Evolutionary conservation across 2,797 vertebrate genomes (phyloP), one percentile per base, ranked within the genome.

Genomic region (Hippopotamyrus pictus): DNA sequence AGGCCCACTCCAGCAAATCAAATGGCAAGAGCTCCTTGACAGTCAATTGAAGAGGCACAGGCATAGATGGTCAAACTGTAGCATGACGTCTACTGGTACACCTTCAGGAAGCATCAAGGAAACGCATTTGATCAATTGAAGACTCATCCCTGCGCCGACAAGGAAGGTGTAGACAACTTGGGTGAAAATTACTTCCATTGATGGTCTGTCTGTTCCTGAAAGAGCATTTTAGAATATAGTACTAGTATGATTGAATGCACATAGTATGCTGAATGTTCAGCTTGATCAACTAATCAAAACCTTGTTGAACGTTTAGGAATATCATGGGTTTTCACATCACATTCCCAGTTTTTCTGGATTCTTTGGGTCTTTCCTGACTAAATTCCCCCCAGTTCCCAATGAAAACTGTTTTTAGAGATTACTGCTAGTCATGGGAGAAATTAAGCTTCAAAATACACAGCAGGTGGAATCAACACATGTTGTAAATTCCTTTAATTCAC

Each of bases 1-100:
- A 89, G 57, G 46, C 33, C 87, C 89, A 88, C 69, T 91, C 90
- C 88, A 89, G 94, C 92, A 93, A 93, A 93, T 94, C 93, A 93
- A 89, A 84, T 85, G 88, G 88, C 29, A 3, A 83, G 17, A 69
- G 57, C 57, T 62, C 41, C 54, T 69, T n/a, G 37, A 37, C 87
- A 41, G 51, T n/a, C 5, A 41, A n/a, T 3, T 57, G 86, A 87
- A 62, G 54, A 57, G n/a, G 54, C 86, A 57, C 51, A 33, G 33
- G 29, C 25, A 5, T 19, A 12, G 53, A 87, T 33, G 86, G 53
- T 41, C 33, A n/a, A 17, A 17, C 33, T 62, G 85, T 11, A 25
- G 11, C 3, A 65, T 46, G 57, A 9, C 6, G n/a, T 88, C 57
- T 29, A 6, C 6, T 12, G 17, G n/a, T 48, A 2, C 37, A 88